These are phyloP conservation scores for Galendromus occidentalis DNA, from an alignment of 1,140 invertebrate species.

Conservation along the genomic window DNA sequence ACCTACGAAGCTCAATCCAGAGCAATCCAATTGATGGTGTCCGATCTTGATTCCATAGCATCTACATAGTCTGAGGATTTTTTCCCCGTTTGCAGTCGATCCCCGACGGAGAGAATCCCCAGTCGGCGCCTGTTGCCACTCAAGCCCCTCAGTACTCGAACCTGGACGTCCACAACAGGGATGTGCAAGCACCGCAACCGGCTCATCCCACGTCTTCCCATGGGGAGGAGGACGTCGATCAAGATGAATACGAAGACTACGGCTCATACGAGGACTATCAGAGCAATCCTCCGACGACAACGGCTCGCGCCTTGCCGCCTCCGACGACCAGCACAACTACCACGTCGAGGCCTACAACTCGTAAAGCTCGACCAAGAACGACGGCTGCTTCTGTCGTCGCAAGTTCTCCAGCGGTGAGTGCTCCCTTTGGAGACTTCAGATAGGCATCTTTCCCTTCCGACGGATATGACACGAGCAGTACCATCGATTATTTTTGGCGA, in stretches of 20 bases:
- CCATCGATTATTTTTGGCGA: no score
- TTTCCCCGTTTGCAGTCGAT: not conserved
- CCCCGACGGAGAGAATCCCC: not conserved
- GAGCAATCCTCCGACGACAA: not conserved
- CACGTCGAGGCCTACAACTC: not conserved
- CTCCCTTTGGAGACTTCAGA: no score
- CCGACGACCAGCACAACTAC: not conserved
- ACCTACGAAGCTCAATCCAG: no score
- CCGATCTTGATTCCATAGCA: no score
- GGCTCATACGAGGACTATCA: slow-evolving; percentile 7
- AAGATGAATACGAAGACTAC: not conserved
- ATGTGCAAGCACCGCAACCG: not conserved
- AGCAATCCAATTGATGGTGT: no score
- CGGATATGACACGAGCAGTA: no score
- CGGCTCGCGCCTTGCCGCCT: not conserved
- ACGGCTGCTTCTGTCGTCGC: not conserved
- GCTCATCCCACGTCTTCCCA: not conserved
- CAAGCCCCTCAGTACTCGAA: not conserved
- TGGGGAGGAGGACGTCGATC: not conserved
- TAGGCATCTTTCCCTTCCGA: no score
- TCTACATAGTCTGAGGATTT: no score
- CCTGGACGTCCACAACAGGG: not conserved
- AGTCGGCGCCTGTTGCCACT: no score
- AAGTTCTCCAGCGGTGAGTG: no score
- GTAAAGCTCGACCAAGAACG: not conserved